Evolutionary conservation across 2,797 vertebrate genomes (phyloP).

Genomic region (Falco naumanni): DNA sequence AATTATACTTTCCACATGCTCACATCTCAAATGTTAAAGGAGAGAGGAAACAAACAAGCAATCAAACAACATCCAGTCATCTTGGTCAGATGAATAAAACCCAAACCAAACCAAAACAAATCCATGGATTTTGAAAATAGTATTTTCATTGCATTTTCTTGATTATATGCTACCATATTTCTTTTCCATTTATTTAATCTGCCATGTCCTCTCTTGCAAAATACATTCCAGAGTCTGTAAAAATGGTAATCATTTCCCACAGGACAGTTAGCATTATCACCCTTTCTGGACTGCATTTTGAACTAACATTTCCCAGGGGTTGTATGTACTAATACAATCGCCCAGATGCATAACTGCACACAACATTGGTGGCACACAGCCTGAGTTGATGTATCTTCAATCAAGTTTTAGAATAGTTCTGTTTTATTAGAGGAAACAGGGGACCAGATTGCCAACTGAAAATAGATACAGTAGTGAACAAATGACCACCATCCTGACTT

Average conservation of each 20-base stretch:
- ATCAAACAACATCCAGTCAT: background rate
- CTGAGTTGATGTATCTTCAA: background rate
- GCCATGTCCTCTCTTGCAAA: background rate
- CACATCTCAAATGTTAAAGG: background rate
- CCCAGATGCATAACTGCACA: background rate
- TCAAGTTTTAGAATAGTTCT: background rate
- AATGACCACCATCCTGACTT: background rate
- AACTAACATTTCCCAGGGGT: background rate
- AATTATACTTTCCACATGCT: background rate
- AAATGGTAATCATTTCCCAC: background rate
- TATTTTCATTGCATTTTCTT: background rate
- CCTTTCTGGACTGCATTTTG: background rate
- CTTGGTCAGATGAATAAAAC: background rate
- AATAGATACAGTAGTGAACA: background rate
- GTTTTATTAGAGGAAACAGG: background rate
- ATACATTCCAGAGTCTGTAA: background rate
- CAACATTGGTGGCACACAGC: background rate
- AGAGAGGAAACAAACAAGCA: background rate
- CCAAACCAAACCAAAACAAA: background rate
- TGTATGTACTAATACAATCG: background rate
- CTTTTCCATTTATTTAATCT: background rate
- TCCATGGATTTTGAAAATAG: background rate
- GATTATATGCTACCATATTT: background rate
- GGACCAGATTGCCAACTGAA: background rate
- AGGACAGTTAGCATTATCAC: background rate